Evolutionary conservation across 2,888 invertebrate species (phyloP).

Genomic region (Petrolisthes manimaculis): DNA sequence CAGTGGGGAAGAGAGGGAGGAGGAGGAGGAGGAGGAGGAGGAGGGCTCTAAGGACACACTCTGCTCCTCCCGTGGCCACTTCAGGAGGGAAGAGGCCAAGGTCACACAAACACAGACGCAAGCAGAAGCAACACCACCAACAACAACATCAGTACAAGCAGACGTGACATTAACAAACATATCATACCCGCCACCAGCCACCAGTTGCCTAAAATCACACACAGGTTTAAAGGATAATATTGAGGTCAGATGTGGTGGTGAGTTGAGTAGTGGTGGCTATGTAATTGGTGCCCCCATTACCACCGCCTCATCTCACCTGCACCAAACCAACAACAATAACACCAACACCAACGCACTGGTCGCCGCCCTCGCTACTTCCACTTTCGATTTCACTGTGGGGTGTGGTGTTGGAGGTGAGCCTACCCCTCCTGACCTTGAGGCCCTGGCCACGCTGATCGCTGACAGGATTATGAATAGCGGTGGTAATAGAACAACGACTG

Average conservation of each 20-base stretch:
- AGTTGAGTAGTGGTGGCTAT: conserved; percentile 12
- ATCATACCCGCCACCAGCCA: conserved; percentile 5
- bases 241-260: conserved; percentile 49
- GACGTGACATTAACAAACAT: no score
- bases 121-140: no score
- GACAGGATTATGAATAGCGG: conserved; percentile 52
- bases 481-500: no score
- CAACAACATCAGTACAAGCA: no score
- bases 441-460: conserved; percentile 59
- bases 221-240: conserved; percentile 34
- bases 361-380: conserved; percentile 31
- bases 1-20: neutral
- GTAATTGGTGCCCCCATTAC: conserved; percentile 17
- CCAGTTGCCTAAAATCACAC: conserved; percentile 36
- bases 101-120: conserved; percentile 8
- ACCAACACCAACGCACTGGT: conserved; percentile 18
- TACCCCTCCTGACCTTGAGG: conserved; percentile 58
- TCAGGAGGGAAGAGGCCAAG: conserved; percentile 1
- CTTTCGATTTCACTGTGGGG: conserved; percentile 52
- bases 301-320: no score
- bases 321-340: no score
- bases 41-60: conserved; percentile 33
- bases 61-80: neutral
- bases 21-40: neutral
- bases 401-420: no score